Evolutionary conservation across 2,888 invertebrate genomes (phyloP), one percentile per base, ranked within the genome.

Genomic region (Drosophila trichaetosa): DNA sequence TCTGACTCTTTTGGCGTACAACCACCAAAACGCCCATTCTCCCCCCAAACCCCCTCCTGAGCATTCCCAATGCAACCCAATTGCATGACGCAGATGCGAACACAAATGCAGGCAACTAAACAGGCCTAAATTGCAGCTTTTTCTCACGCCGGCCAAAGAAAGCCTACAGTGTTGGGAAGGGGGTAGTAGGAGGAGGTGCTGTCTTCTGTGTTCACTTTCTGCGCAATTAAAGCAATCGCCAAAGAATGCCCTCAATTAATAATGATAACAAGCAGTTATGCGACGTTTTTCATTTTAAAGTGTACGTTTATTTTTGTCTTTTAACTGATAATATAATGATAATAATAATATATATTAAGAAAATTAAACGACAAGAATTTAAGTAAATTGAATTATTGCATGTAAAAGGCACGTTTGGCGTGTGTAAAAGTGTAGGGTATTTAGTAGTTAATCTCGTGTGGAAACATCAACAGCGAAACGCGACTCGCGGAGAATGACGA

Each of bases 11-110:
- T 54, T 38, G 36, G 38, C 64, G 69, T 42, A 66, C 46, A 33
- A 60, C 38, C 59, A 66, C 24, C 54, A 29, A 24, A 56, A 57
- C 38, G 59, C 46, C 62, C n/a, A 46, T 3, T 6, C 38, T 31
- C 57, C 18, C 52, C 51, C 49, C 59, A 58, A 56, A 56, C n/a
- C 27, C 59, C 24, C 24, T 2, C 24, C 27, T 16, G 51, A 64
- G 52, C 56, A 70, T 68, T 54, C 68, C 67, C 83, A 73, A 57
- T 83, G 83, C 87, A 83, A 40, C 67, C 64, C 64, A 69, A 81
- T 74, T 87, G 88, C 84, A 87, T 89, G 88, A 89, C 84, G 90
- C 90, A 84, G 88, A 82, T 84, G 88, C 79, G 64, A 76, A 60
- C 66, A 72, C 82, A 71, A 81, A 64, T 57, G 66, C 62, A 40